These are phyloP conservation scores for Hipparchia semele DNA, from an alignment of 2,888 invertebrate genomes.

Conservation along the genomic window DNA sequence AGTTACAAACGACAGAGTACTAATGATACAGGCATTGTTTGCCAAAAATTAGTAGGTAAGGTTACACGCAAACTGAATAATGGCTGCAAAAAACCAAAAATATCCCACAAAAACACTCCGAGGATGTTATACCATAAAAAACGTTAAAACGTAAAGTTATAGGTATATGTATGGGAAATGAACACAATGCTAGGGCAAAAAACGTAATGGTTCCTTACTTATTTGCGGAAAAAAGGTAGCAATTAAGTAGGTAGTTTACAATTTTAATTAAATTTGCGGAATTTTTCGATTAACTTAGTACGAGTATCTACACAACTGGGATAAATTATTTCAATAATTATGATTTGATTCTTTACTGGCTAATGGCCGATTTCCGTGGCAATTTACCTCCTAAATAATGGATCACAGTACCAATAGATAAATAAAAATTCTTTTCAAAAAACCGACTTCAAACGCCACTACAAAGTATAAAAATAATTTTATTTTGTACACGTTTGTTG, in stretches of 20 bases:
- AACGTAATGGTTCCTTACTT: slow-evolving; percentile 19
- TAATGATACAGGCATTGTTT: slow-evolving; percentile 3
- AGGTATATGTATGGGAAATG: slow-evolving; percentile 13
- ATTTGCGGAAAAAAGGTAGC: slow-evolving; percentile 8
- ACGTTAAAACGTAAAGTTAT: no score
- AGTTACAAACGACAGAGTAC: background rate
- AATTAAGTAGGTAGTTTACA: slow-evolving; percentile 11
- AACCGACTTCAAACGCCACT: no score
- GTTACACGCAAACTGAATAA: slow-evolving; percentile 9
- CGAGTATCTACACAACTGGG: background rate
- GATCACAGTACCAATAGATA: no score
- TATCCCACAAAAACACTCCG: slow-evolving; percentile 11
- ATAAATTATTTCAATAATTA: background rate
- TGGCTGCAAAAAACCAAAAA: slow-evolving; percentile 6
- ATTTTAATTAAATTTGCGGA: slow-evolving; percentile 19
- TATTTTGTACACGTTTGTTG: no score
- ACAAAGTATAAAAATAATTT: no score
- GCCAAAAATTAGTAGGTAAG: slow-evolving; percentile 12
- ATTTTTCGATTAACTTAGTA: background rate
- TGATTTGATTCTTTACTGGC: background rate
- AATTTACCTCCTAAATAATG: no score
- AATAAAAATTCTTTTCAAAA: no score
- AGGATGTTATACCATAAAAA: slow-evolving; percentile 16
- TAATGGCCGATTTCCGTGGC: no score
- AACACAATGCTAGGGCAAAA: slow-evolving; percentile 17